phyloP scores from a whole-genome alignment of 2,113 vertebrate species.

The Gambusia holbrooki region DNA sequence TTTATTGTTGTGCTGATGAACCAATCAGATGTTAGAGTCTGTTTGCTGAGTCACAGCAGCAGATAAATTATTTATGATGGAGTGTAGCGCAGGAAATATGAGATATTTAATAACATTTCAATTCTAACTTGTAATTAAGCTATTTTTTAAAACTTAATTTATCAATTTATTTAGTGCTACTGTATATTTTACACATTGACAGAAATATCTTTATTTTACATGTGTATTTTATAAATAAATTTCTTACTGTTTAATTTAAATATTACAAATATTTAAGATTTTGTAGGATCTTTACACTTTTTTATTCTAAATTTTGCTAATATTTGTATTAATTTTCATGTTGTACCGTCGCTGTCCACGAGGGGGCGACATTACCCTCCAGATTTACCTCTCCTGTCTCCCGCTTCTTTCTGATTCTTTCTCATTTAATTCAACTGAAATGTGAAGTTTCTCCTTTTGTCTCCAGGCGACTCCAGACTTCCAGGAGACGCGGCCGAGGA shows the following conservation, averaged over 20 bases:
- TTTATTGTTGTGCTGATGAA: not conserved
- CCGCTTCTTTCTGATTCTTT: not conserved
- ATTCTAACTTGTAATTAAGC: no score
- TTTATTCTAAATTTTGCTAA: no score
- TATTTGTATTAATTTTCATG: not conserved
- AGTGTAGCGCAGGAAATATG: not conserved
- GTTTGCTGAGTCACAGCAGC: not conserved
- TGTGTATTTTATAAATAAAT: not conserved
- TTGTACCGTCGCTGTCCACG: not conserved
- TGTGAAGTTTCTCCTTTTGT: not conserved
- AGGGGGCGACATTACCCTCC: not conserved
- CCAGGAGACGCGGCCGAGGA: constrained; percentile 97
- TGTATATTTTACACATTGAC: no score
- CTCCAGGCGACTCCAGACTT: constrained; percentile 87
- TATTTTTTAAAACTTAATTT: no score
- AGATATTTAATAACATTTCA: not conserved
- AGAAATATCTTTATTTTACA: no score
- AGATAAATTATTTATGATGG: not conserved
- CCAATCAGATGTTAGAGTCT: not conserved
- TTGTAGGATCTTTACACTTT: no score
- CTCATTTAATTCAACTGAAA: not conserved
- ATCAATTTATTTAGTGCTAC: no score
- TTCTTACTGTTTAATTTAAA: not conserved
- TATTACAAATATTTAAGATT: no score
- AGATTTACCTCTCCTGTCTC: not conserved